phyloP scores from a whole-genome alignment of 2,797 vertebrate species.

The Hydrolagus colliei region DNA sequence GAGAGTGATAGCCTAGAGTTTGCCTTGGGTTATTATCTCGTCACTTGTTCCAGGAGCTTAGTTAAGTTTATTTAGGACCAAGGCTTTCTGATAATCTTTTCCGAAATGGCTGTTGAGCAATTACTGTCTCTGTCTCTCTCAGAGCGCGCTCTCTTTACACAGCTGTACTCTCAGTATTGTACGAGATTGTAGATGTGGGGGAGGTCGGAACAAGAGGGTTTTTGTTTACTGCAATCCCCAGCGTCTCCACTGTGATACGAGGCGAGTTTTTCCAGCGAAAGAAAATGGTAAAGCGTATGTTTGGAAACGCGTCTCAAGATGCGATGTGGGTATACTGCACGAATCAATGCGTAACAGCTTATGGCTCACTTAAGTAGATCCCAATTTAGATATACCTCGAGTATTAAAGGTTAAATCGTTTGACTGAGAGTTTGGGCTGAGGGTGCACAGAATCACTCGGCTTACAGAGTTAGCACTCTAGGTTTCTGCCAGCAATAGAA shows the following conservation, averaged over 20 bases:
- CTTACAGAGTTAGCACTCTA: no score
- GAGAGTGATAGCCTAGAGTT: background rate
- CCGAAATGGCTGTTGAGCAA: background rate
- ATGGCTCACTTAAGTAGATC: no score
- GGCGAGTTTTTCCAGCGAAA: background rate
- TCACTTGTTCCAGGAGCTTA: background rate
- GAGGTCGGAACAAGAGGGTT: background rate
- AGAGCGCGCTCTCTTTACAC: background rate
- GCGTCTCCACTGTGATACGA: background rate
- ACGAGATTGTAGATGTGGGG: background rate
- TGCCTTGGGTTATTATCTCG: background rate
- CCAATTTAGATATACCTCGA: no score
- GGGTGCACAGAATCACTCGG: no score
- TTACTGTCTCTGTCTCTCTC: no score
- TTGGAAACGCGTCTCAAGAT: background rate
- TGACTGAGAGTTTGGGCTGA: no score
- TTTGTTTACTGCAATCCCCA: background rate
- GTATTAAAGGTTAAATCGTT: no score
- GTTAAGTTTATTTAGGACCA: background rate
- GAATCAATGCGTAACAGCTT: no score
- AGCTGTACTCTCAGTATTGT: background rate
- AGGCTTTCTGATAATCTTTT: background rate
- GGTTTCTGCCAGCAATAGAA: no score
- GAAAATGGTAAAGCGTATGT: background rate
- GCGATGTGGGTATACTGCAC: background rate